Evolutionary conservation across 2,113 vertebrate species (phyloP), one percentile per base, ranked within the genome.

Genomic region (Carassius gibelio): DNA sequence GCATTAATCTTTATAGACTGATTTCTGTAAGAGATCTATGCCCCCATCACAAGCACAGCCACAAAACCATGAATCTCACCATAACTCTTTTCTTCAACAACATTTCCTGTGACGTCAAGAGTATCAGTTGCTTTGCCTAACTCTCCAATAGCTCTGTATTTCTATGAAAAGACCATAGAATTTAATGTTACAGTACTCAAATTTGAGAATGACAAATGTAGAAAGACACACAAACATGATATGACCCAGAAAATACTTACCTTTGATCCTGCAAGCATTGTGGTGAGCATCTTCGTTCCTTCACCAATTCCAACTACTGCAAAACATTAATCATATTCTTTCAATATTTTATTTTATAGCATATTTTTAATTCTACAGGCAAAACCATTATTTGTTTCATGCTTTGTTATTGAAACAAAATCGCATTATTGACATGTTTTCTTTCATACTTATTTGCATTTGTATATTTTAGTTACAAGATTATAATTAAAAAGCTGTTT

Each of bases 101-200:
- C 92, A 80, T 84, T 94, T 85, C 97, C 98, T 3, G 95, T 95
- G 85, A 96, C 95, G 87, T 98, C 97, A 2, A 97, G 94, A 0
- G 96, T 98, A 89, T 99, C 97, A 0, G 97, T 99, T 13, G 96
- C 96, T 91, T 95, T 97, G 2, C 98, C 97, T 90, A 99, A 91
- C 38, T 98, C 94, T 19, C 95, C 97, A 13, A 96, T 90, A 7
- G 96, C 95, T 8, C 93, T 90, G 9, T 99, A 99, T 89, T 96
- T 97, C 98, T 99, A 34, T 71, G 84, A 85, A 90, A 85, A 81
- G n/a, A 84, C 62, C 69, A 26, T 34, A 21, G n/a, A 36, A 71
- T 61, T 5, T 0, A 19, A 23, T 23, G 8, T 59, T 30, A 64
- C 23, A 81, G 6, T 71, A 72, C 26, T 15, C 36, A n/a, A 77